A percentile compares a stretch with the other conserved stretches of the same genome.
phyloP scores from a whole-genome alignment of 2,888 invertebrate species.

The Julus scandinavius region DNA sequence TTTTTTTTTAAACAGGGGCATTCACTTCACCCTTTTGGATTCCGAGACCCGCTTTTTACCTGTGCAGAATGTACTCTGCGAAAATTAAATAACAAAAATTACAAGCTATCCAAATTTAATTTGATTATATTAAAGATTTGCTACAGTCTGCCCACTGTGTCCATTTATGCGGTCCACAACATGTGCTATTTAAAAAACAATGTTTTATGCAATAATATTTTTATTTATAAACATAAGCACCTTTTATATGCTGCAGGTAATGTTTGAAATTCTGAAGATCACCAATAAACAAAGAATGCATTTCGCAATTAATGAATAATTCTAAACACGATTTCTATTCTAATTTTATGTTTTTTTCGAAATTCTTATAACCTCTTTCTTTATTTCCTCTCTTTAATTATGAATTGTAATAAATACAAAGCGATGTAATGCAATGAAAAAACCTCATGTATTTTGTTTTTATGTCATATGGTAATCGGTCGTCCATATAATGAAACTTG shows the following conservation, averaged over 20 bases:
- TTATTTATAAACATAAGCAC: neutral
- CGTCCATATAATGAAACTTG: neutral
- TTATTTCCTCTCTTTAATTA: neutral
- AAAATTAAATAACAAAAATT: neutral
- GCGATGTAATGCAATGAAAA: neutral
- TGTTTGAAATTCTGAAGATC: conserved; percentile 7
- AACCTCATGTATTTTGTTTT: neutral
- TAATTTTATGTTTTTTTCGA: conserved; percentile 1
- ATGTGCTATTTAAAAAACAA: neutral
- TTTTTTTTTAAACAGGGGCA: conserved; percentile 31
- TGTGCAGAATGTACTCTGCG: neutral
- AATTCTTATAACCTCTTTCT: conserved; percentile 19
- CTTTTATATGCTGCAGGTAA: neutral
- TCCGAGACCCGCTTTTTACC: conserved; percentile 22
- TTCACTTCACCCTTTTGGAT: conserved; percentile 28
- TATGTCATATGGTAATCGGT: conserved; percentile 36
- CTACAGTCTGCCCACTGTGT: neutral
- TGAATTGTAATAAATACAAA: conserved; percentile 9
- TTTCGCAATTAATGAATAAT: conserved; percentile 12
- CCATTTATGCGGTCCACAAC: neutral
- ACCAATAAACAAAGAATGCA: neutral
- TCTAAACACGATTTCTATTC: neutral
- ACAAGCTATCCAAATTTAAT: neutral
- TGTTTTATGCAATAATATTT: neutral
- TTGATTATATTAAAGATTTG: neutral